A percentile compares a stretch with the other conserved stretches of the same genome.
These are phyloP conservation scores for Casuarius casuarius DNA, from an alignment of 2,113 vertebrate genomes.

Conservation along the genomic window DNA sequence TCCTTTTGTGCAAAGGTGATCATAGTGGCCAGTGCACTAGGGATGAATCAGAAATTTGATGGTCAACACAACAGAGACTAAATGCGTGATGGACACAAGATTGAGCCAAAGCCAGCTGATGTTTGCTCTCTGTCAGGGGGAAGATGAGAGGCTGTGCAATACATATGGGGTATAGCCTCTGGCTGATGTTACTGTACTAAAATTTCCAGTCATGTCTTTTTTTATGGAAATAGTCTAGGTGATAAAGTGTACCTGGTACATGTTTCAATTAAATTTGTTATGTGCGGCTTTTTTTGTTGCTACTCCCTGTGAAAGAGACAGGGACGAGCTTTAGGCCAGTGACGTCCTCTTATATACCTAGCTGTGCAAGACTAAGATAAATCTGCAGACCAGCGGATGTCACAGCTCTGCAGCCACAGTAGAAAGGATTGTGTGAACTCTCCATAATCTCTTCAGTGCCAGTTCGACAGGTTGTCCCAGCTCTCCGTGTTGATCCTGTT, in stretches of 20 bases:
- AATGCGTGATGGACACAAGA: too few relatives aligned
- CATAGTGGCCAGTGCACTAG: too few relatives aligned
- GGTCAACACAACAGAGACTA: too few relatives aligned
- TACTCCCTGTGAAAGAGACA: not conserved
- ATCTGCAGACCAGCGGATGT: not conserved
- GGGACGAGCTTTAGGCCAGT: not conserved
- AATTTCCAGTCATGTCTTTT: not conserved
- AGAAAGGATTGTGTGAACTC: not conserved
- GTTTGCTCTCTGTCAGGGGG: too few relatives aligned
- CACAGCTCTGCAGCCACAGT: not conserved
- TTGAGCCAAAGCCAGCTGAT: not conserved
- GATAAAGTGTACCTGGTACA: not conserved
- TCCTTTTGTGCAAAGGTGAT: too few relatives aligned
- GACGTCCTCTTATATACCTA: not conserved
- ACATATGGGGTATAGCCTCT: fast-evolving
- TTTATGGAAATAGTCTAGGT: not conserved
- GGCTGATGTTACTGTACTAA: not conserved
- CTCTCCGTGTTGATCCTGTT: not conserved
- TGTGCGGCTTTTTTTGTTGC: not conserved
- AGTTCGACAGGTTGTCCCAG: not conserved
- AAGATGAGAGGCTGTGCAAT: not conserved
- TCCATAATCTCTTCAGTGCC: not conserved
- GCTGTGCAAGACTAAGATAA: not conserved
- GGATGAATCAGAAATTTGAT: too few relatives aligned
- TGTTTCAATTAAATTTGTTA: not conserved